Evolutionary conservation across 2,797 vertebrate species (phyloP), one percentile per base, ranked within the genome.

Genomic region (Chelmon rostratus): DNA sequence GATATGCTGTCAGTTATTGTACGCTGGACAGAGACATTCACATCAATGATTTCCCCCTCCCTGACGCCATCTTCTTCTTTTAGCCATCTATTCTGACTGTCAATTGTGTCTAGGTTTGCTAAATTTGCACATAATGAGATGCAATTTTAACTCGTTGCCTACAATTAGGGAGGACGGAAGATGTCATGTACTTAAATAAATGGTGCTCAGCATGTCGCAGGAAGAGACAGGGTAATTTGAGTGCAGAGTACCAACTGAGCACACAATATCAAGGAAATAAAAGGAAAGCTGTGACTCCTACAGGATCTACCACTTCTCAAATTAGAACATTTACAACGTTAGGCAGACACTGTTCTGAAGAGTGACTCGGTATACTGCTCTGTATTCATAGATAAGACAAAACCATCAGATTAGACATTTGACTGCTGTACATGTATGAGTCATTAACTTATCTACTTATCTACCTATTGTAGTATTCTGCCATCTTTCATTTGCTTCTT

Each of bases 121-220:
- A 53, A 42, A 49, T 82, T 87, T 77, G 68, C 58, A 75, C 68
- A 78, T 59, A 79, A 89, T 84, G 66, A 82, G 61, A 85, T 56
- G 57, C 49, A 65, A 81, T 76, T 79, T 89, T 70, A 76, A 79
- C 62, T 74, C 15, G 8, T 42, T 33, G 33, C 68, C 82, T 83
- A 35, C 80, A 84, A 89, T 91, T 89, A 89, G 47, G 71, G 73
- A 66, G 79, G 88, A 82, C 74, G 68, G 13, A 74, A 71, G 74
- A 79, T 16, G 52, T 86, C 83, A 79, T 85, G 77, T 52, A 19
- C 57, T 76, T 75, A 64, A 78, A 81, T 74, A 77, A 83, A 84
- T 25, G 57, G 59, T 47, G 53, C 47, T 76, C 25, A 57, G 83
- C 49, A 56, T 64, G 68, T 38, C 37, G 65, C 9, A 65, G 73